These are phyloP conservation scores for Cherax destructor DNA, from an alignment of 1,140 invertebrate species.

Conservation along the genomic window DNA sequence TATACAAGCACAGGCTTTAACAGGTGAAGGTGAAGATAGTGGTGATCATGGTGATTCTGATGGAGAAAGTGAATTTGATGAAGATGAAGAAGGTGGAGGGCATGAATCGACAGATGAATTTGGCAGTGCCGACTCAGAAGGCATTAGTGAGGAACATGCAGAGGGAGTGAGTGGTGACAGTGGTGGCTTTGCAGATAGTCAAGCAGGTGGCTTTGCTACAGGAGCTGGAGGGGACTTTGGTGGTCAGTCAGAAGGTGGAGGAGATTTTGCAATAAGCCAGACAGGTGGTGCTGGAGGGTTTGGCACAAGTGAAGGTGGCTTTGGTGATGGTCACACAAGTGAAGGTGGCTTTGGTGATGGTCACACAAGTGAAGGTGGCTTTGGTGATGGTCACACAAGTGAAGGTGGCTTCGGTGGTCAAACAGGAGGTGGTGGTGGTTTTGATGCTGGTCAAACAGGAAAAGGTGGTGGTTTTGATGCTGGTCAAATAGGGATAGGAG, in stretches of 20 bases:
- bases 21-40: background rate
- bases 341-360: background rate
- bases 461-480: too few relatives aligned
- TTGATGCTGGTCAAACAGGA: too few relatives aligned
- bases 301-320: background rate
- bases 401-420: background rate
- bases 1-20: background rate
- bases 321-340: background rate
- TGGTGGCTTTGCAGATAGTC: background rate
- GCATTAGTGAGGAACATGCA: too few relatives aligned
- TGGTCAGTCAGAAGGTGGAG: background rate
- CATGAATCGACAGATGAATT: too few relatives aligned
- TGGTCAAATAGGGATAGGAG: too few relatives aligned
- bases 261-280: background rate
- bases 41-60: background rate
- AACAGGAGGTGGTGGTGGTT: background rate
- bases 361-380: background rate
- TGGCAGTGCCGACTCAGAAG: too few relatives aligned
- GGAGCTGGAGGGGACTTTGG: too few relatives aligned
- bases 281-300: background rate
- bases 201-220: background rate
- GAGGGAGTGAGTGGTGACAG: too few relatives aligned
- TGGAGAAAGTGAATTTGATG: too few relatives aligned
- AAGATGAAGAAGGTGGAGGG: too few relatives aligned
- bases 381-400: background rate